These are phyloP conservation scores for Cataglyphis rosenhaueri DNA, from an alignment of 2,888 invertebrate genomes.

Conservation along the genomic window DNA sequence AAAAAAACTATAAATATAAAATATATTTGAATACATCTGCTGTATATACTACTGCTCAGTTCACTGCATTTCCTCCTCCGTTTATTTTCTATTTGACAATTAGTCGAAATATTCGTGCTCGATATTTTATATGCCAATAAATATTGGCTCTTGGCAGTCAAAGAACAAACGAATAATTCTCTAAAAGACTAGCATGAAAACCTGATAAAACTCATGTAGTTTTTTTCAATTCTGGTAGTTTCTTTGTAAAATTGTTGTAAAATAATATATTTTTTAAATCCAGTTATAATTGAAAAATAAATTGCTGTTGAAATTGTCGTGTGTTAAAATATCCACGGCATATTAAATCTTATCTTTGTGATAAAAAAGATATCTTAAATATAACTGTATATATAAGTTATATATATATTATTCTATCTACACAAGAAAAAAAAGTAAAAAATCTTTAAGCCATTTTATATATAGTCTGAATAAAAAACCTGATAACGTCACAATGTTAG, in stretches of 20 bases:
- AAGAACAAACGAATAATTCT: conserved; percentile 1
- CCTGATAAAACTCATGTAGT: background rate
- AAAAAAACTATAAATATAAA: background rate
- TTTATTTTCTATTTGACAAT: conserved; percentile 18
- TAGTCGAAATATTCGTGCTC: conserved; percentile 13
- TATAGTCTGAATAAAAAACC: conserved; percentile 22
- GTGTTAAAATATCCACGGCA: background rate
- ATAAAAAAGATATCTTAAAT: background rate
- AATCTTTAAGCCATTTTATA: background rate
- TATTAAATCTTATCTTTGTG: background rate
- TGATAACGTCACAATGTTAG: conserved; percentile 54
- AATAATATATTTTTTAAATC: background rate
- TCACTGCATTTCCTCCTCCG: background rate
- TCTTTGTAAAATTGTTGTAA: background rate
- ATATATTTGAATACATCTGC: background rate
- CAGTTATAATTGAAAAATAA: background rate
- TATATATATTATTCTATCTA: background rate
- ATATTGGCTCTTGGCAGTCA: conserved; percentile 17
- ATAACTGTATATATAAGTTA: background rate
- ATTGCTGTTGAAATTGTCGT: background rate
- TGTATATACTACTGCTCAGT: background rate
- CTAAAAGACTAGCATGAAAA: background rate
- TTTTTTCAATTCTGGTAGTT: background rate
- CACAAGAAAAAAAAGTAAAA: background rate
- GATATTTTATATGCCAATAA: background rate